Conservation (phyloP, 1,140 invertebrate species). For the Drosophila paulistorum region DNA sequence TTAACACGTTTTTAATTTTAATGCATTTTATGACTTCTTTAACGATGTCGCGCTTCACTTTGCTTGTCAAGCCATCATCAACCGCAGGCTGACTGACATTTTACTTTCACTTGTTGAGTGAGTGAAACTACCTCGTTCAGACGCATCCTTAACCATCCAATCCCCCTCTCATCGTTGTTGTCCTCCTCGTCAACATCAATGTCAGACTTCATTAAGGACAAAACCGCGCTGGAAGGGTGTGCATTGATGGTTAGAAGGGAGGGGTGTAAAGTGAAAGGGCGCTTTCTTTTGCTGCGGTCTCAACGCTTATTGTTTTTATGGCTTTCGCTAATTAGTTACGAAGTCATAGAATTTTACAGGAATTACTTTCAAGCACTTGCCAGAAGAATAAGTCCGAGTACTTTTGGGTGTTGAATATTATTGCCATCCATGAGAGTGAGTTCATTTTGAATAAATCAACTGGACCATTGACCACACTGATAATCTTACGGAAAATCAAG, state of each 20-base stretch:
- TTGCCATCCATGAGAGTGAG: not conserved
- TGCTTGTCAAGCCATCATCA: conserved; percentile 21
- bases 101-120: conserved; percentile 75
- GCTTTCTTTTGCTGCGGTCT: conserved; percentile 32
- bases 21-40: conserved; percentile 75
- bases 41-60: conserved; percentile 39
- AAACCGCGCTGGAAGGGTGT: conserved; percentile 31
- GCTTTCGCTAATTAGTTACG: conserved; percentile 81
- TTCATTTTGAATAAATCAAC: not conserved
- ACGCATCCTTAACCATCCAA: conserved; percentile 7
- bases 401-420: conserved; percentile 7
- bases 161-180: not conserved
- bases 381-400: not conserved
- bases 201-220: conserved; percentile 74
- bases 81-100: conserved; percentile 32
- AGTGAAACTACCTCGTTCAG: conserved; percentile 21
- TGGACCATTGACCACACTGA: conserved; percentile 41
- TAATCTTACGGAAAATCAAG: not conserved
- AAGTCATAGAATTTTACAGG: conserved; percentile 81
- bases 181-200: conserved; percentile 53
- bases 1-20: conserved; percentile 82
- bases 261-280: conserved; percentile 18
- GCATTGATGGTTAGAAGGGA: conserved; percentile 22
- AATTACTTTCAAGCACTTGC: conserved; percentile 56
- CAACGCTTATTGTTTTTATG: conserved; percentile 80